phyloP scores from a whole-genome alignment of 2,113 vertebrate genomes.

The Ranitomeya variabilis region DNA sequence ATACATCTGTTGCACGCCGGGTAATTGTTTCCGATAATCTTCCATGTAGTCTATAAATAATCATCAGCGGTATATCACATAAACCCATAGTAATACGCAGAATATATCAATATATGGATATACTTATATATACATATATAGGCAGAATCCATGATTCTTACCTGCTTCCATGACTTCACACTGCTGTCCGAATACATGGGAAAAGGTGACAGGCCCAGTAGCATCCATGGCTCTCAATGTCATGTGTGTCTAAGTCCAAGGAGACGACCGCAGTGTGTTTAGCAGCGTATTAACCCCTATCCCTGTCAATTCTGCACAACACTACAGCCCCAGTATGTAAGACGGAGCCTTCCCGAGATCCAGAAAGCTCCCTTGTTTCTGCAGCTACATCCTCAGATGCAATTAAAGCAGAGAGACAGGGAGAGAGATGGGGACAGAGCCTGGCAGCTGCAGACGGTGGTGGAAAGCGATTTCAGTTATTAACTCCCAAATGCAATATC shows the following conservation, averaged over 20 bases:
- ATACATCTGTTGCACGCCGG: not conserved
- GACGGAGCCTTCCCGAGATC: accelerated
- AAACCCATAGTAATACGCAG: not conserved
- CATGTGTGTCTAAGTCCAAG: slow-evolving; percentile 45
- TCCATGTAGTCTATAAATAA: not conserved
- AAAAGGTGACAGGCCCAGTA: slow-evolving; percentile 72
- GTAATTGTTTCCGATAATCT: not conserved
- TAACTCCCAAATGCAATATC: slow-evolving; percentile 20
- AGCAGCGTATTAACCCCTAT: not conserved
- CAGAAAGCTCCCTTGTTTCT: not conserved
- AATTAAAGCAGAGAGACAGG: not conserved
- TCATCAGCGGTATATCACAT: not conserved
- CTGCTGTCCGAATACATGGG: slow-evolving; percentile 76
- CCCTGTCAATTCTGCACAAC: not conserved
- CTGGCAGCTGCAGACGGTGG: slow-evolving; percentile 44
- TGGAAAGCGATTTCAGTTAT: not conserved
- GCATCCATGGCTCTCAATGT: slow-evolving; percentile 70
- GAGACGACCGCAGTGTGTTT: not conserved
- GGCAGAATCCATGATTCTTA: slow-evolving; percentile 61
- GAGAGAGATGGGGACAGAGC: not conserved
- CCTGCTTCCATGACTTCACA: slow-evolving; percentile 81
- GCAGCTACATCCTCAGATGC: slow-evolving; percentile 51
- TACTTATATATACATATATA: not conserved
- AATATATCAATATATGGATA: not conserved
- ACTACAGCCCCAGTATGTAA: accelerated